These are phyloP conservation scores for Trissolcus brochymenae DNA, from an alignment of 2,888 invertebrate genomes.

Conservation along the genomic window DNA sequence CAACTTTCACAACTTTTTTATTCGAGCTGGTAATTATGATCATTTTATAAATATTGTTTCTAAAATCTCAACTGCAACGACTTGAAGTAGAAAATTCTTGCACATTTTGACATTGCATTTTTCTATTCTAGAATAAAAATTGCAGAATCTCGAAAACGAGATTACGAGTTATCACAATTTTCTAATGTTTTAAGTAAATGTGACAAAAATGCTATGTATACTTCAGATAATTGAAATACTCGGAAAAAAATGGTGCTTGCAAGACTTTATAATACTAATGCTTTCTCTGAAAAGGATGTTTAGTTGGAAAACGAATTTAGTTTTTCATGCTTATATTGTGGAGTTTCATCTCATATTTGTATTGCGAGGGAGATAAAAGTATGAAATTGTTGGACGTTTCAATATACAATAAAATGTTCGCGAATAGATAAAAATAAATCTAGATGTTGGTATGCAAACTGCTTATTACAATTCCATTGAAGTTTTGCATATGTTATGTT, in stretches of 20 bases:
- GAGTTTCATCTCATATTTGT: too few relatives aligned
- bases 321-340: too few relatives aligned
- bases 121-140: neutral
- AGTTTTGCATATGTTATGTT: conserved; percentile 22
- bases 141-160: too few relatives aligned
- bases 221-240: neutral
- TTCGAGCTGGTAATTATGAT: conserved; percentile 21
- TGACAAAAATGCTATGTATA: neutral
- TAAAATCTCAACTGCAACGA: conserved; percentile 3
- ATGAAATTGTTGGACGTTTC: neutral
- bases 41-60: conserved; percentile 21
- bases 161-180: too few relatives aligned
- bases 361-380: neutral
- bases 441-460: conserved; percentile 20
- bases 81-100: conserved; percentile 7
- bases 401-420: conserved; percentile 9
- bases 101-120: neutral
- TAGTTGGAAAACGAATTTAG: too few relatives aligned
- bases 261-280: too few relatives aligned
- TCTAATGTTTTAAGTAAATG: too few relatives aligned
- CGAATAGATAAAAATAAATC: conserved; percentile 19
- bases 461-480: conserved; percentile 32
- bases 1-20: conserved; percentile 15
- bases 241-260: too few relatives aligned
- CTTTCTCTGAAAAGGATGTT: too few relatives aligned